Conservation (phyloP, 2,797 vertebrate species). For the Rhynchonycteris naso region DNA sequence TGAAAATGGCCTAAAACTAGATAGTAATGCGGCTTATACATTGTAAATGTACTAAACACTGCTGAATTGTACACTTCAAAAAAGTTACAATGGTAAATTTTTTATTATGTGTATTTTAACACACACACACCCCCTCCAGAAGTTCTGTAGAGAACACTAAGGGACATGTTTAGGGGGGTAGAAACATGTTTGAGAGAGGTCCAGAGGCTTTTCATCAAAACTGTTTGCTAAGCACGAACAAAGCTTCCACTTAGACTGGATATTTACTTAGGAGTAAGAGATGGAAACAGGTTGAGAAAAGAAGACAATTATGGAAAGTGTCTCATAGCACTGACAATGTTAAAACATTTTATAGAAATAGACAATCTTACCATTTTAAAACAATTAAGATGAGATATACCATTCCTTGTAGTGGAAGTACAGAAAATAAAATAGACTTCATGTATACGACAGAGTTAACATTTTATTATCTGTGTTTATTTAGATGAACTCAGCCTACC, state of each 20-base stretch:
- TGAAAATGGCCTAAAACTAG: neutral
- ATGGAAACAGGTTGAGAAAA: neutral
- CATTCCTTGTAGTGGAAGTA: neutral
- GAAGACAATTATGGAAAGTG: neutral
- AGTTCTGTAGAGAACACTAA: neutral
- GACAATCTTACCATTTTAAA: neutral
- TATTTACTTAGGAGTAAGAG: neutral
- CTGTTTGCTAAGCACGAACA: neutral
- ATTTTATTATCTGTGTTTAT: neutral
- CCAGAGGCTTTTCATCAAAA: neutral
- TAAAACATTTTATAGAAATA: neutral
- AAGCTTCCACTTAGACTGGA: neutral
- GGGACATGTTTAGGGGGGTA: neutral
- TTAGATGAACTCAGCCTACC: neutral
- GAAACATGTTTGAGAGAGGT: neutral
- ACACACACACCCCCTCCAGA: neutral
- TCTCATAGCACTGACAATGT: neutral
- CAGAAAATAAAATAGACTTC: neutral
- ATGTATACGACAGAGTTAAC: neutral
- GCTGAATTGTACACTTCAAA: neutral
- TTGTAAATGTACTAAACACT: neutral
- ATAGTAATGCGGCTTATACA: neutral
- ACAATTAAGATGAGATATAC: neutral
- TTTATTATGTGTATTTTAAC: neutral
- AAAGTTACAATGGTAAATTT: neutral